Evolutionary conservation across 2,888 invertebrate genomes (phyloP), one percentile per base, ranked within the genome.

Genomic region (Meiosimyza platycephala): DNA sequence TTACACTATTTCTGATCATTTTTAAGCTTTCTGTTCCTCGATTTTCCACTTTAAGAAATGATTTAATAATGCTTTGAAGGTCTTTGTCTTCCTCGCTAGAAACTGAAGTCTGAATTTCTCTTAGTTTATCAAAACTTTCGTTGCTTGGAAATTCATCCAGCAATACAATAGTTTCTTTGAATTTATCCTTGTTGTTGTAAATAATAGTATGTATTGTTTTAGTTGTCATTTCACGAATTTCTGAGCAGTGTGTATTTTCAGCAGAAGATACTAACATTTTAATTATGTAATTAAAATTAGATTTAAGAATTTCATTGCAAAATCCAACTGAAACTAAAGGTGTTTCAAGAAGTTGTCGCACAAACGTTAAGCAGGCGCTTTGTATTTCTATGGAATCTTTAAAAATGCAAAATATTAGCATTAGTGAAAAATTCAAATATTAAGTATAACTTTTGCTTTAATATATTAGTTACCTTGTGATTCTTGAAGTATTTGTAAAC

Each of bases 1-100:
- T 79, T 66, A 83, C 84, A 76, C 80, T 79, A 65, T 79, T 76
- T 33, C 79, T 79, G 5, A 82, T 71, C 2, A 78, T 77, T 3
- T 71, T 78, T 13, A 84, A 64, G 0, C 79, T 76, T n/a, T 79
- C 79, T 11, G 77, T 48, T 0, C 78, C 79, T 12, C 76, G 77
- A 16, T 79, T 80, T 15, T 75, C 76, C 4, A 73, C 74, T 55
- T 73, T 55, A 9, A 84, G 72, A 66, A 82, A 84, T 6, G 77
- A 74, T 40, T 74, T 67, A 2, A 76, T 72, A 16, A 71, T 57
- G 33, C 70, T 68, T 3, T 52, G 47, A 1, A 78, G 68, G n/a
- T 78, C 78, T 5, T 71, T 70, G 52, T n/a, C 71, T 59, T 18
- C 47, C 1, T 65, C 70, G 0, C 50, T 74, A 11, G 9, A 73